Percentiles rank a stretch among this genome's conserved stretches.
Evolutionary conservation across 2,888 invertebrate species (phyloP).

Genomic region (Ophioninae sp.): DNA sequence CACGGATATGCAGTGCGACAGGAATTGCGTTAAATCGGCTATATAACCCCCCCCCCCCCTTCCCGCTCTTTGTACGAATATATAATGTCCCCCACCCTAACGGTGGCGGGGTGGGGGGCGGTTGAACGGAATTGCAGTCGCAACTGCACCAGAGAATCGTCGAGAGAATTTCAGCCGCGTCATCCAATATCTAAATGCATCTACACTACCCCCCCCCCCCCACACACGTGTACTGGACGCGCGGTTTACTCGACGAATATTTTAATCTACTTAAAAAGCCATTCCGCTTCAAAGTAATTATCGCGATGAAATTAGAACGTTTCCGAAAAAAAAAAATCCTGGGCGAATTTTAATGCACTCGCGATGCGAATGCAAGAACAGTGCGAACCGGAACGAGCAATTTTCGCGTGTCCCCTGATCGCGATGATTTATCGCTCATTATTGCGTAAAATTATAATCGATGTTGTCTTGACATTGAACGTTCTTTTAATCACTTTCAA

Average conservation of each 20-base stretch:
- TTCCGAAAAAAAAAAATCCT: conserved; percentile 53
- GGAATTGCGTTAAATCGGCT: conserved; percentile 2
- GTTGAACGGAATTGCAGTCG: conserved; percentile 22
- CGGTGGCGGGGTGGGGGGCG: background rate
- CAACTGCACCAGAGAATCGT: conserved; percentile 26
- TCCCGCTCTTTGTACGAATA: too few species aligned
- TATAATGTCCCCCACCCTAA: too few species aligned
- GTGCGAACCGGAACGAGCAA: background rate
- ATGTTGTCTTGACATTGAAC: too few species aligned
- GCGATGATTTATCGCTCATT: too few species aligned
- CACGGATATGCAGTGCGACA: conserved; percentile 16
- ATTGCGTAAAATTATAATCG: too few species aligned
- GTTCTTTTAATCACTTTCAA: too few species aligned
- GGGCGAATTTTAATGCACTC: conserved; percentile 11
- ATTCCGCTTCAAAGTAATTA: conserved; percentile 79
- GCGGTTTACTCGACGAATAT: conserved; percentile 72
- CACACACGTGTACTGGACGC: conserved; percentile 53
- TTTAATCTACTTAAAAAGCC: conserved; percentile 81
- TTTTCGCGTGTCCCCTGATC: background rate
- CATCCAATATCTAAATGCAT: conserved; percentile 10
- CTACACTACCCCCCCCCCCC: background rate
- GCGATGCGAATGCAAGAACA: conserved; percentile 17
- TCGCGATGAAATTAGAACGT: conserved; percentile 80
- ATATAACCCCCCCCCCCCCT: background rate
- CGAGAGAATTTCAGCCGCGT: conserved; percentile 18